These are phyloP conservation scores for Podargus strigoides DNA, from an alignment of 2,797 vertebrate genomes.

Conservation along the genomic window DNA sequence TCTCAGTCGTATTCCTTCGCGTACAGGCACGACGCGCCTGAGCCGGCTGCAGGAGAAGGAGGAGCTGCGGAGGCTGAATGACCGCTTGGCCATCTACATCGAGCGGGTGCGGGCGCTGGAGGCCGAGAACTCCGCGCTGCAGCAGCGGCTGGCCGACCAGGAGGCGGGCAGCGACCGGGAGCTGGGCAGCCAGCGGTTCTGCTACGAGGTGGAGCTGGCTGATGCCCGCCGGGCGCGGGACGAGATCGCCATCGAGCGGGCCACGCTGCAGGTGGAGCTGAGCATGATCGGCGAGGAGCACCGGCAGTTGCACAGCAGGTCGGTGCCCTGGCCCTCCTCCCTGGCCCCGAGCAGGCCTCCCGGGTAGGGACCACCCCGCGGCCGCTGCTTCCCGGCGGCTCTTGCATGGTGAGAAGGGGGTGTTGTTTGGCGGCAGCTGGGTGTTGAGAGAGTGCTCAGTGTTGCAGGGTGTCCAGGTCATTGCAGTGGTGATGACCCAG, in stretches of 20 bases:
- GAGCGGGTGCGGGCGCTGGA: conserved; percentile 51
- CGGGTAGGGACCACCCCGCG: rapidly evolving
- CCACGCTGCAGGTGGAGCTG: conserved; percentile 79
- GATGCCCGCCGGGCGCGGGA: conserved; percentile 78
- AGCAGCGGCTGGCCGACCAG: conserved; percentile 63
- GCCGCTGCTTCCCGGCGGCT: no score
- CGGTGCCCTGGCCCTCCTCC: background rate
- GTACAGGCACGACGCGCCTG: no score
- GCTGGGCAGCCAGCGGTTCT: conserved; percentile 57
- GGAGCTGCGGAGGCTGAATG: conserved; percentile 80
- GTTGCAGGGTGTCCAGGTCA: rapidly evolving
- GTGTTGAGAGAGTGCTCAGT: rapidly evolving
- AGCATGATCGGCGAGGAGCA: conserved; percentile 74
- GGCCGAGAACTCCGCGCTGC: conserved; percentile 68
- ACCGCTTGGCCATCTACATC: conserved; percentile 71
- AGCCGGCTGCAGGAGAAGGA: conserved; percentile 80
- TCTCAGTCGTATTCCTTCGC: no score
- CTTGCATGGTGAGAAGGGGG: no score
- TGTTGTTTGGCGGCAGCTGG: no score
- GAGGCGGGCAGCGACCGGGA: conserved; percentile 33
- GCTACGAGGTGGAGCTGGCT: conserved; percentile 76
- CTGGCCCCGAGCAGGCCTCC: background rate
- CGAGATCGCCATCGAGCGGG: conserved; percentile 74
- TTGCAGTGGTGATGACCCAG: rapidly evolving
- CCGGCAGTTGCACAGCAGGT: conserved; percentile 77